Evolutionary conservation across 2,797 vertebrate species (phyloP), one percentile per base, ranked within the genome.

Genomic region (Hozukius guyotensis): DNA sequence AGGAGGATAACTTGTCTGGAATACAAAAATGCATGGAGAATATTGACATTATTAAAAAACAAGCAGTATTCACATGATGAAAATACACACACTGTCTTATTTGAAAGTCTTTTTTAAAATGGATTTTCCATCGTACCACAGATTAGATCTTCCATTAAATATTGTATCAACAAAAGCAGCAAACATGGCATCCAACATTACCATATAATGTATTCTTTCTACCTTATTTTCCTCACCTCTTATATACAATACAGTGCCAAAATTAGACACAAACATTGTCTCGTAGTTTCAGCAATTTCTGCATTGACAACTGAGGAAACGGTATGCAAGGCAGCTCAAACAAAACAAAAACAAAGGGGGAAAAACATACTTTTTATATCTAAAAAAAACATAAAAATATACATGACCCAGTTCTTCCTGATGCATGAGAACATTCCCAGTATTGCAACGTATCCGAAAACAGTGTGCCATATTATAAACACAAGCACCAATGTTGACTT

Each of bases 321-420:
- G 6, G 53, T 29, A 53, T 18, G 62, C 6, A 11, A 64, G 42
- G 72, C 42, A 11, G 56, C 65, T 62, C 18, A 63, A 70, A 75
- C 46, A 36, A 18, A 74, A 36, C 13, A 34, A 16, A 69, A 57
- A 65, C 52, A 64, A 76, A 75, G 27, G 49, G 42, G 25, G 20
- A 80, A 77, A 59, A 27, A 55, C 27, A n/a, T 53, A 20, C 7
- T 14, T 72, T 73, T 69, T n/a, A 74, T 25, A 75, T 82, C 29
- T 68, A 27, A 57, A 65, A 57, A 57, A n/a, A 52, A 53, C n/a
- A 13, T 22, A 11, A 59, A 77, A 84, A 85, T 60, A 80, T 78
- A 71, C 77, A 74, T 68, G 83, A 82, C 81, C 86, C 75, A 87
- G 46, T 84, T 88, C 49, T 82, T 69, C 29, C 65, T 68, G 53